Conservation (phyloP, 2,797 vertebrate species). For the Fistularia commersonii region DNA sequence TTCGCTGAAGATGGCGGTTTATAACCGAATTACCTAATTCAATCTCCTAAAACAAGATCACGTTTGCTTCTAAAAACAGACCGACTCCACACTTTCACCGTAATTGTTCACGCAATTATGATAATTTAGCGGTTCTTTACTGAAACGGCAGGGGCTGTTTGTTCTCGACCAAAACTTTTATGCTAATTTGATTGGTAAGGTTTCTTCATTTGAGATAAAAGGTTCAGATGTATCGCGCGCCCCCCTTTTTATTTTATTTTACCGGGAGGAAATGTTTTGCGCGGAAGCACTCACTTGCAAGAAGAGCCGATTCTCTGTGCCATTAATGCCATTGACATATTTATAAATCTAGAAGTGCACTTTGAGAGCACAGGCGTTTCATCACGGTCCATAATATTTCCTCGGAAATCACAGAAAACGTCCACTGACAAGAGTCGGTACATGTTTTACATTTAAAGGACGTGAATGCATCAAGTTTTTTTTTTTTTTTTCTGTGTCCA, state of each 20-base stretch:
- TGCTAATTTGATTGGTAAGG: constrained; percentile 32
- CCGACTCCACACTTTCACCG: constrained; percentile 59
- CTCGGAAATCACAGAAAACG: too few species aligned
- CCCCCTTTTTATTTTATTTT: not conserved
- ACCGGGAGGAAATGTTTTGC: too few species aligned
- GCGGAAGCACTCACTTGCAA: too few species aligned
- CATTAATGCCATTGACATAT: too few species aligned
- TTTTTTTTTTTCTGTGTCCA: too few species aligned
- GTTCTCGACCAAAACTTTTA: constrained; percentile 30
- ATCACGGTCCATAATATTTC: too few species aligned
- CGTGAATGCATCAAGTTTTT: too few species aligned
- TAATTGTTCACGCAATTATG: constrained; percentile 69
- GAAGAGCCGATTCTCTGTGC: too few species aligned
- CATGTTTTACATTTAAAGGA: too few species aligned
- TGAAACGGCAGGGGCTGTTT: constrained; percentile 44
- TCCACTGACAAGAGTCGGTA: too few species aligned
- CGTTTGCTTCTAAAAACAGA: constrained; percentile 45
- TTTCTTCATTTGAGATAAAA: constrained; percentile 33
- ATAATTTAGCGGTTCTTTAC: constrained; percentile 51
- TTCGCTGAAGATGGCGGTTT: constrained; percentile 36
- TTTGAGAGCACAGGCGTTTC: too few species aligned
- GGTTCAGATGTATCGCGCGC: constrained; percentile 15
- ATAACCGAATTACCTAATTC: constrained; percentile 70
- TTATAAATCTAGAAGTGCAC: too few species aligned
- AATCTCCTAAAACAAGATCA: constrained; percentile 63